Evolutionary conservation across 2,113 vertebrate genomes (phyloP).

Genomic region (Chlamydotis undulata): DNA sequence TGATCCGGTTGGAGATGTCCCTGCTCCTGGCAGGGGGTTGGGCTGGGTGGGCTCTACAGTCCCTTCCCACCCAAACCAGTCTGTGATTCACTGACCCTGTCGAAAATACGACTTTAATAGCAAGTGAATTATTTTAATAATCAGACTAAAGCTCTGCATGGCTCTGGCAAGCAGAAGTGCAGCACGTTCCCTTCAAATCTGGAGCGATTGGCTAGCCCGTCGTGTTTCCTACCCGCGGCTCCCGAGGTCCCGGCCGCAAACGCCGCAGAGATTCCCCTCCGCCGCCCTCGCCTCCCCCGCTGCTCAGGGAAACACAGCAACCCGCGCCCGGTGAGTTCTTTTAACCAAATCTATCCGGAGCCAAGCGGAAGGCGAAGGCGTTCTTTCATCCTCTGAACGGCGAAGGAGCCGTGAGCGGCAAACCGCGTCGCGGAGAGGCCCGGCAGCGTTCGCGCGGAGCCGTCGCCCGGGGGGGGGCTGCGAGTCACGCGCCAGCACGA

Average conservation of each 20-base stretch:
- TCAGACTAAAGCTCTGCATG: too few species aligned
- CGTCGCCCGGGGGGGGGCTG: background rate
- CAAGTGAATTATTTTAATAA: too few species aligned
- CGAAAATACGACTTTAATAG: too few species aligned
- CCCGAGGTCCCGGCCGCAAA: background rate
- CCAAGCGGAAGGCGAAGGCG: fast-evolving
- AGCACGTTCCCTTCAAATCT: fast-evolving
- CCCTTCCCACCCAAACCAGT: too few species aligned
- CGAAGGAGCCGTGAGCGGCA: background rate
- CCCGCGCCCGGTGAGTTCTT: fast-evolving
- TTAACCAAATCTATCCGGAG: too few species aligned
- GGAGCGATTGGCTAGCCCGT: fast-evolving
- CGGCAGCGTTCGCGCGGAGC: too few species aligned
- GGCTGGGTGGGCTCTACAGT: too few species aligned
- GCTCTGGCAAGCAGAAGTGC: background rate
- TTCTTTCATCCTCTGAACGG: background rate
- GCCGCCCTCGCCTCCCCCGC: background rate
- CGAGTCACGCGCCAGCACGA: background rate
- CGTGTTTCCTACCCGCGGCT: background rate
- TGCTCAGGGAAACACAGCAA: background rate
- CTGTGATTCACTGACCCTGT: too few species aligned
- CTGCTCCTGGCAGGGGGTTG: too few species aligned
- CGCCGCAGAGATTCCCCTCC: background rate
- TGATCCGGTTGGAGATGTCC: too few species aligned
- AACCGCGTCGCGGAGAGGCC: background rate